Percentiles rank a stretch among this genome's conserved stretches.
Conservation (phyloP, 2,113 vertebrate genomes). For the Myodes glareolus region DNA sequence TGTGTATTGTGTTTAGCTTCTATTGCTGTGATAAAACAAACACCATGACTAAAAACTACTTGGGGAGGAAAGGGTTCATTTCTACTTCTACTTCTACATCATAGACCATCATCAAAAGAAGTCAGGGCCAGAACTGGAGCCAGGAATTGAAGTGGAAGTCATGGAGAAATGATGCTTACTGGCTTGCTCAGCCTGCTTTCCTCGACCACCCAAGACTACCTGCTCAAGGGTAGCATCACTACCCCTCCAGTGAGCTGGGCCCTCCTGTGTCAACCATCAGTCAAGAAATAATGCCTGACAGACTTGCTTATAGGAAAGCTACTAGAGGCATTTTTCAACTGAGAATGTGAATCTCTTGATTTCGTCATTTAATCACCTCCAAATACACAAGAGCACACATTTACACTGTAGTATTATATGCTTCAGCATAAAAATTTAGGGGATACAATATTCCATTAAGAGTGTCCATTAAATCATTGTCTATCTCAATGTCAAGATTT, state of each 20-base stretch:
- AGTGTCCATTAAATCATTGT: neutral
- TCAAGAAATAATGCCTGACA: neutral
- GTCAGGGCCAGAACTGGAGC: neutral
- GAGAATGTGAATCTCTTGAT: neutral
- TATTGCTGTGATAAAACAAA: neutral
- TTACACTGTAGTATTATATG: neutral
- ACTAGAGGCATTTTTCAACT: neutral
- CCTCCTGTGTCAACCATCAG: neutral
- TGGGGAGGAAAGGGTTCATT: neutral
- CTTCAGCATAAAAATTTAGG: neutral
- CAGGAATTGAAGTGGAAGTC: neutral
- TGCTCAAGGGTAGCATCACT: neutral
- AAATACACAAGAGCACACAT: neutral
- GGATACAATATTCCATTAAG: neutral
- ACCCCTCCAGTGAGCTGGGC: neutral
- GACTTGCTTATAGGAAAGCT: neutral
- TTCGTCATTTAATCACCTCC: neutral
- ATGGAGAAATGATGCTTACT: neutral
- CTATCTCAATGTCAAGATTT: neutral
- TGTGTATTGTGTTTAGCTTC: neutral
- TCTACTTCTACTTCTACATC: neutral
- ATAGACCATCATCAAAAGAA: neutral
- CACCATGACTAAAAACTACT: neutral
- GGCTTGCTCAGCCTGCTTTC: neutral
- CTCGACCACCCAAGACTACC: neutral